Evolutionary conservation across 2,888 invertebrate species (phyloP).

Genomic region (Cerceris rybyensis): DNA sequence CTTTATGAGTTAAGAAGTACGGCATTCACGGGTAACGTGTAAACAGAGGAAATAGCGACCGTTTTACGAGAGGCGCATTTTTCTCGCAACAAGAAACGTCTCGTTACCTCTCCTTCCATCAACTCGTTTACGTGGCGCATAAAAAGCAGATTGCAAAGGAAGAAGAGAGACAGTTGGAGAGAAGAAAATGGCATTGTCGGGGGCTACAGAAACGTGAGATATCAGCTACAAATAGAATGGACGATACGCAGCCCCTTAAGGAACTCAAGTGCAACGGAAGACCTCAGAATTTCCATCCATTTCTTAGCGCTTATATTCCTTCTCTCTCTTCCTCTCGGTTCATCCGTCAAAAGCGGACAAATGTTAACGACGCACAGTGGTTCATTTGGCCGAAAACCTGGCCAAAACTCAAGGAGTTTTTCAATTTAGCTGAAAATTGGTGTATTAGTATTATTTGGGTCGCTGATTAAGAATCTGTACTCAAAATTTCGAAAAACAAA

Average conservation of each 20-base stretch:
- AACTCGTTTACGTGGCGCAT: slow-evolving; percentile 50
- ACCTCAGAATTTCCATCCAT: slow-evolving; percentile 20
- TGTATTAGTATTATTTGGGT: too few relatives aligned
- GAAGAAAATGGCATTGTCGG: slow-evolving; percentile 5
- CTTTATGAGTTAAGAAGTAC: slow-evolving; percentile 60
- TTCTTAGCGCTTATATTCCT: not conserved
- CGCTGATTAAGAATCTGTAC: too few relatives aligned
- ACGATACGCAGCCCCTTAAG: slow-evolving; percentile 21
- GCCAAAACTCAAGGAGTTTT: too few relatives aligned
- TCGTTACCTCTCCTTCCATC: slow-evolving; percentile 49
- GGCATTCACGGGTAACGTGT: slow-evolving; percentile 40
- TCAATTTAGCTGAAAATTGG: too few relatives aligned
- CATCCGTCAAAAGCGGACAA: not conserved
- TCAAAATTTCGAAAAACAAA: too few relatives aligned
- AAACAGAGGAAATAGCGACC: slow-evolving; percentile 52
- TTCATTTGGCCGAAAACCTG: too few relatives aligned
- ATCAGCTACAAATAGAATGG: slow-evolving; percentile 40
- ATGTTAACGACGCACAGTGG: slow-evolving; percentile 9
- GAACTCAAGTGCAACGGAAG: slow-evolving; percentile 5
- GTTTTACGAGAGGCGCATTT: slow-evolving; percentile 64
- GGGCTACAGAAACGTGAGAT: slow-evolving; percentile 30
- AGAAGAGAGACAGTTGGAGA: slow-evolving; percentile 8
- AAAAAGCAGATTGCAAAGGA: slow-evolving; percentile 57
- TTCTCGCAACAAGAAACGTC: slow-evolving; percentile 54
- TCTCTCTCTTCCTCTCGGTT: too few relatives aligned